Percentiles rank a stretch among this genome's conserved stretches.
These are phyloP conservation scores for Antidorcas marsupialis DNA, from an alignment of 2,113 vertebrate genomes.

Conservation along the genomic window DNA sequence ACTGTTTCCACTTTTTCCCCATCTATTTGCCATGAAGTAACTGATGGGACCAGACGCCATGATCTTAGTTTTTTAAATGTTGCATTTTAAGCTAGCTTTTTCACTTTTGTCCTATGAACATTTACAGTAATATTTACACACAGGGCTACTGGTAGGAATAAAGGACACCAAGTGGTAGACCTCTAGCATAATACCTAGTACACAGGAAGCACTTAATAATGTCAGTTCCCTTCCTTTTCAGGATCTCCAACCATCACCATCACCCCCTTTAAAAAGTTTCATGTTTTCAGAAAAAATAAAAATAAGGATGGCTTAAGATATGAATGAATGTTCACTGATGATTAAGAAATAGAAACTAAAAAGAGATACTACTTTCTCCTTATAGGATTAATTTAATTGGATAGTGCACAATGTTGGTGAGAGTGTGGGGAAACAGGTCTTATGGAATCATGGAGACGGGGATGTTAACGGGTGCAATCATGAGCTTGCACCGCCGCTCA, in stretches of 20 bases:
- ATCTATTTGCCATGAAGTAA: not conserved
- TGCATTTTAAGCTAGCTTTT: not conserved
- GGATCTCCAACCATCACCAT: not conserved
- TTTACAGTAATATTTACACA: not conserved
- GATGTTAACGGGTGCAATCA: rapidly evolving
- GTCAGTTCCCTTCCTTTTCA: not conserved
- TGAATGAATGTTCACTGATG: not conserved
- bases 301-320: not conserved
- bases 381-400: not conserved
- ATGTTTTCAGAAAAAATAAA: not conserved
- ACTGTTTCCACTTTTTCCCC: not conserved
- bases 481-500: not conserved
- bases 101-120: not conserved
- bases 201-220: not conserved
- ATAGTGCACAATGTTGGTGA: not conserved
- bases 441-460: not conserved
- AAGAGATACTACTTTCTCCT: not conserved
- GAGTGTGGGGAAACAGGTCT: not conserved
- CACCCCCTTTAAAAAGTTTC: not conserved
- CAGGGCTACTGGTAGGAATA: not conserved
- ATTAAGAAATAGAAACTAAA: not conserved
- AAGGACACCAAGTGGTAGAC: not conserved
- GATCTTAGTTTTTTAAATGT: not conserved
- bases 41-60: not conserved
- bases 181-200: not conserved